A percentile compares a stretch with the other conserved stretches of the same genome.
These are phyloP conservation scores for Campoplex capitator DNA, from an alignment of 2,888 invertebrate genomes.

Conservation along the genomic window DNA sequence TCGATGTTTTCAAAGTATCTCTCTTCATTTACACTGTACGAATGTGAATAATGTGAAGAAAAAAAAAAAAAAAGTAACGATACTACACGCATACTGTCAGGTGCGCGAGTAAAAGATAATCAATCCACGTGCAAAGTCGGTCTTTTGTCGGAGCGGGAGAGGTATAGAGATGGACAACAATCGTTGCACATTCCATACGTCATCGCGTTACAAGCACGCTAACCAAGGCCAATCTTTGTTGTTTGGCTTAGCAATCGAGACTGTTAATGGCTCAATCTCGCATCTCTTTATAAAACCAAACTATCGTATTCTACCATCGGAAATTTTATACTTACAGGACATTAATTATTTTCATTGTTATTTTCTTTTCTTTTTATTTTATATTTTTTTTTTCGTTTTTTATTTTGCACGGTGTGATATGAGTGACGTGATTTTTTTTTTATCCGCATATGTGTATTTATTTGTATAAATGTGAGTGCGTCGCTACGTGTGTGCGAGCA, in stretches of 20 bases:
- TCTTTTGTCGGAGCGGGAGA: conserved; percentile 26
- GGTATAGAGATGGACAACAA: conserved; percentile 57
- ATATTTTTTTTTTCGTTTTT: conserved; percentile 26
- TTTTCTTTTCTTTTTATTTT: conserved; percentile 31
- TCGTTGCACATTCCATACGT: conserved; percentile 54
- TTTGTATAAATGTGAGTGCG: not conserved
- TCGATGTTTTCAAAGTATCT: not conserved
- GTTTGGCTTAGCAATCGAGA: conserved; percentile 53
- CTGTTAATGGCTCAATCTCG: conserved; percentile 65
- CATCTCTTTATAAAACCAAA: conserved; percentile 46
- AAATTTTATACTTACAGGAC: conserved; percentile 25
- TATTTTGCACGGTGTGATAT: not conserved
- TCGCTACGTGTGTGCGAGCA: not conserved
- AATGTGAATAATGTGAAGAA: not conserved
- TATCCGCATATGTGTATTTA: not conserved
- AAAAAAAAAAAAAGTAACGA: not conserved
- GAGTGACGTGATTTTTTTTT: conserved; percentile 21
- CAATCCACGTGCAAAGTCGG: conserved; percentile 29
- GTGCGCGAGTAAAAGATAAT: conserved; percentile 37
- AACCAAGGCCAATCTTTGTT: conserved; percentile 58
- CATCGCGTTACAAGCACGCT: conserved; percentile 50
- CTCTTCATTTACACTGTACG: not conserved
- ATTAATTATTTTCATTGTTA: conserved; percentile 39
- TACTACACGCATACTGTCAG: not conserved
- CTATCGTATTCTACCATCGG: conserved; percentile 43